phyloP scores from a whole-genome alignment of 2,888 invertebrate genomes.

The Rhingia campestris region DNA sequence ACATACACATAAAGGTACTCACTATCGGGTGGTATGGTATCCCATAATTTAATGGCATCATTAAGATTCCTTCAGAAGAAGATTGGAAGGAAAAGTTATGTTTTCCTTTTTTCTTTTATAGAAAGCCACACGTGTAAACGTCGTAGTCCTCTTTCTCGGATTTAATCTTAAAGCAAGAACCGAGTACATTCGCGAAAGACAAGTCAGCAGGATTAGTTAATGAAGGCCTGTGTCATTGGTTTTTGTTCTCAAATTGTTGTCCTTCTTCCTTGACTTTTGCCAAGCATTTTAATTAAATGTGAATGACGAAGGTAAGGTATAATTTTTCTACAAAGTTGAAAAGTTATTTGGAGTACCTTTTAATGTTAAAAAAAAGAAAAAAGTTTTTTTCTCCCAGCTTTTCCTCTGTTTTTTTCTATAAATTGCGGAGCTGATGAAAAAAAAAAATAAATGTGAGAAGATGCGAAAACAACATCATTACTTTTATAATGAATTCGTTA shows the following conservation, averaged over 20 bases:
- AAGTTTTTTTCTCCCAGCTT: background rate
- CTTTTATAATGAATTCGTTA: constrained; percentile 16
- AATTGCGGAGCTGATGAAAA: background rate
- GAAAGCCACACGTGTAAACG: constrained; percentile 17
- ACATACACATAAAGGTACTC: background rate
- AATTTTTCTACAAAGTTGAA: constrained; percentile 15
- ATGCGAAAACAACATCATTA: constrained; percentile 13
- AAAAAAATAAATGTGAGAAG: constrained; percentile 8
- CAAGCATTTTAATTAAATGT: constrained; percentile 51
- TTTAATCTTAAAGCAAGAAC: background rate
- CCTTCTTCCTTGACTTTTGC: background rate
- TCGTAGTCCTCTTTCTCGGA: background rate
- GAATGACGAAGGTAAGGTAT: constrained; percentile 30
- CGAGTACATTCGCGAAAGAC: background rate
- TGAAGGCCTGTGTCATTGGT: constrained; percentile 10
- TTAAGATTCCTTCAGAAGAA: constrained; percentile 55
- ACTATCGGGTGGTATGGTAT: background rate
- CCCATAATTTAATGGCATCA: constrained; percentile 65
- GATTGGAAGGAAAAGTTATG: constrained; percentile 28
- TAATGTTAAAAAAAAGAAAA: background rate
- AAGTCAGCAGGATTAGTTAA: constrained; percentile 13
- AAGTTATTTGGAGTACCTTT: constrained; percentile 4
- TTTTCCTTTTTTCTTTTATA: constrained; percentile 2
- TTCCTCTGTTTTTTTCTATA: background rate
- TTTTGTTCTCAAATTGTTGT: constrained; percentile 1